Percentiles rank a stretch among this genome's conserved stretches.
Evolutionary conservation across 2,888 invertebrate genomes (phyloP).

Genomic region (Caenorhabditis imperialis): DNA sequence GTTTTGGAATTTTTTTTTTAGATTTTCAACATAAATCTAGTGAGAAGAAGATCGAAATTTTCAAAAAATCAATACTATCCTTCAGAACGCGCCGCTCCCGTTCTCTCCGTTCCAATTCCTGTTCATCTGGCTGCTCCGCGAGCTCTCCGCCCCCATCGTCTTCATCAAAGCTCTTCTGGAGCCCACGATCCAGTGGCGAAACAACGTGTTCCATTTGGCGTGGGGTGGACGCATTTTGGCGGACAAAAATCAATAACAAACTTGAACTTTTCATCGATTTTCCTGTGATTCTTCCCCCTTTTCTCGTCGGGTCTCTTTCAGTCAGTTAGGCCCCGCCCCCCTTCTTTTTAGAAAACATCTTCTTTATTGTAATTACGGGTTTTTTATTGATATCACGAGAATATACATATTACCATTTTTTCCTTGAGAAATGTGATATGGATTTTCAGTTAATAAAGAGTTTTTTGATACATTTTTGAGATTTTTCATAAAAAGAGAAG

Average conservation of each 20-base stretch:
- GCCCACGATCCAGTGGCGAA: conserved; percentile 92
- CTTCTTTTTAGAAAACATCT: conserved; percentile 16
- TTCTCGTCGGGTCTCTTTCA: neutral
- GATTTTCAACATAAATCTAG: neutral
- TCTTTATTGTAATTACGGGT: conserved; percentile 25
- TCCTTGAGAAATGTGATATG: too few relatives aligned
- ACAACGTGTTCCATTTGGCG: conserved; percentile 88
- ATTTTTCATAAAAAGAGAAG: too few relatives aligned
- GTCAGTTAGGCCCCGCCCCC: conserved; percentile 4
- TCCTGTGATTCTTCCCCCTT: conserved; percentile 7
- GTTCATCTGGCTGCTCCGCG: conserved; percentile 93
- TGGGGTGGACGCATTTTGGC: conserved; percentile 86
- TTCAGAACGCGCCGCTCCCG: conserved; percentile 83
- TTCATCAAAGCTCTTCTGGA: conserved; percentile 89
- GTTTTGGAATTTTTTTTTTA: neutral
- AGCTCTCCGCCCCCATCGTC: conserved; percentile 89
- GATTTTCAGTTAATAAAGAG: too few relatives aligned
- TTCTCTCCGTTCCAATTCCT: conserved; percentile 95
- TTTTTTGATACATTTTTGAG: too few relatives aligned
- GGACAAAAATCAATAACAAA: conserved; percentile 8
- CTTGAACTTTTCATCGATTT: conserved; percentile 4
- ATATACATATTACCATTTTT: conserved; percentile 8
- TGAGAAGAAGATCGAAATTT: neutral
- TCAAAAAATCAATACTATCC: neutral
- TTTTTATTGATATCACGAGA: conserved; percentile 17